Percentiles rank a stretch among this genome's conserved stretches.
Conservation (phyloP, 92 coral and sea anemone genomes). For the Porites evermanni region DNA sequence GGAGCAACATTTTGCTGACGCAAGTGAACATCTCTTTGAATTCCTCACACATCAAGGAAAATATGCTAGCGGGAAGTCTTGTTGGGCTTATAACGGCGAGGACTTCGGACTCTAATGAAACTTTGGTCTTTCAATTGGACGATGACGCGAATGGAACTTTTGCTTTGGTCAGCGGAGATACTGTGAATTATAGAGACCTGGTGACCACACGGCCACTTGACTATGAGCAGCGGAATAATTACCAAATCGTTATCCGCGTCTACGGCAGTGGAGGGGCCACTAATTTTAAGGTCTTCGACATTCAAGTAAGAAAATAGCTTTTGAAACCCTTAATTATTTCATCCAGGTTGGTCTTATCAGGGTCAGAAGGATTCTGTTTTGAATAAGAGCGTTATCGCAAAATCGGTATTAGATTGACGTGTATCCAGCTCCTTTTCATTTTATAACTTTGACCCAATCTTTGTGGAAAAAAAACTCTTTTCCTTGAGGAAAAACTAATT, state of each 20-base stretch:
- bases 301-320: slow-evolving; percentile 51
- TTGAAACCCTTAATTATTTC: no score
- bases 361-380: not conserved
- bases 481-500: no score
- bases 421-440: not conserved
- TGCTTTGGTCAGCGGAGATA: slow-evolving; percentile 49
- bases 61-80: slow-evolving; percentile 63
- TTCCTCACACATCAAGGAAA: slow-evolving; percentile 59
- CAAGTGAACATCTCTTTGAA: slow-evolving; percentile 71
- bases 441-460: not conserved
- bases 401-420: not conserved
- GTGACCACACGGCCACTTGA: slow-evolving; percentile 72
- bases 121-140: slow-evolving; percentile 58
- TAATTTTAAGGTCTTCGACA: slow-evolving; percentile 60
- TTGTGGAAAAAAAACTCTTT: no score
- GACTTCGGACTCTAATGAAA: slow-evolving; percentile 54
- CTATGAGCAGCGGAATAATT: slow-evolving; percentile 56
- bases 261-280: slow-evolving; percentile 71
- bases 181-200: slow-evolving; percentile 51
- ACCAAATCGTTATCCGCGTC: slow-evolving; percentile 68
- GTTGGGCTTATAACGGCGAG: slow-evolving; percentile 68
- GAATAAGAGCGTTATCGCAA: not conserved
- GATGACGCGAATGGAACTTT: slow-evolving; percentile 75
- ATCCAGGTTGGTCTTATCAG: not conserved
- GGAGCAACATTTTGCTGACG: slow-evolving; percentile 46